phyloP scores from a whole-genome alignment of 2,797 vertebrate genomes.

The Acrossocheilus wenchowensis region DNA sequence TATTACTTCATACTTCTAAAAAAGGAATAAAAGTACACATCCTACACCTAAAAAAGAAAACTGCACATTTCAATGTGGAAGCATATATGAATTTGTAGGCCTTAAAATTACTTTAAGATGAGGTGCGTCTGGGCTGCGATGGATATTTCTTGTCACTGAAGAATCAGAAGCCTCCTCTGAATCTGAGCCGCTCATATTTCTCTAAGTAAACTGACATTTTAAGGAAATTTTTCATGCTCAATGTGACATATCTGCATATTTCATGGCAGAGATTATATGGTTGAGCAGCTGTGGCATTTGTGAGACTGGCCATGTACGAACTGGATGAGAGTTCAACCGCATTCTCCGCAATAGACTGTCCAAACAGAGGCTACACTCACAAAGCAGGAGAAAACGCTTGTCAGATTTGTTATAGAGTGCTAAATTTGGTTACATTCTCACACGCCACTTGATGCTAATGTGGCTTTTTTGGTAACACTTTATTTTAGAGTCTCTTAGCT shows the following conservation, averaged over 20 bases:
- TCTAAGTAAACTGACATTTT: conserved; percentile 35
- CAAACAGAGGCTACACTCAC: neutral
- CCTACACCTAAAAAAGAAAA: neutral
- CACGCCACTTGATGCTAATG: neutral
- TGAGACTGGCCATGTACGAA: conserved; percentile 39
- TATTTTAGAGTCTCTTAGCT: too few species aligned
- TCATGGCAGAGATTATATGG: conserved; percentile 43
- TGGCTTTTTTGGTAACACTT: neutral
- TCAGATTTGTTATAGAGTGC: conserved; percentile 3
- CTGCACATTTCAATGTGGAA: neutral
- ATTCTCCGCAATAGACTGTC: conserved; percentile 39
- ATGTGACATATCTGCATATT: conserved; percentile 45
- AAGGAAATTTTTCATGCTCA: conserved; percentile 25
- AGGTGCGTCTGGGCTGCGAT: neutral
- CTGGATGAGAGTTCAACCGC: conserved; percentile 45
- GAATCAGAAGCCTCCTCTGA: conserved; percentile 16
- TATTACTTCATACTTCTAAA: neutral
- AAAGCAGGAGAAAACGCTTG: neutral
- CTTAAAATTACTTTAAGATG: neutral
- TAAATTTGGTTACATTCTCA: conserved; percentile 3
- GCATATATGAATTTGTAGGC: too few species aligned
- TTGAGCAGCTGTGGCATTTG: conserved; percentile 37
- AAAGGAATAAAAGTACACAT: neutral
- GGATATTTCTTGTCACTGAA: conserved; percentile 12
- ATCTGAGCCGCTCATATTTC: conserved; percentile 37